Evolutionary conservation across 2,113 vertebrate species (phyloP), one percentile per base, ranked within the genome.

Genomic region (Chlorocebus sabaeus): DNA sequence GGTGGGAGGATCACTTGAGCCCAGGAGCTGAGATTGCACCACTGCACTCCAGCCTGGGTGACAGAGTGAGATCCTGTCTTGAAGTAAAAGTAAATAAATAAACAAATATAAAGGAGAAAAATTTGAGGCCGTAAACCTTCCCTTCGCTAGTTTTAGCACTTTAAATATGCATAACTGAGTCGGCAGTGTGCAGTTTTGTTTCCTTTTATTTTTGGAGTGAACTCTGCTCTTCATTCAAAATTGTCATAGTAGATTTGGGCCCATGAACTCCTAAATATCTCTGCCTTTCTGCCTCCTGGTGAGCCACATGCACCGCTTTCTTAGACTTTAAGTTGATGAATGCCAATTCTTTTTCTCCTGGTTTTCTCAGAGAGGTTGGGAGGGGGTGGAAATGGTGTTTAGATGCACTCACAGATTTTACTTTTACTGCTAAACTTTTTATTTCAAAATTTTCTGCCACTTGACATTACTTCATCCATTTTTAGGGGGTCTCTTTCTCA

Each of bases 151-250:
- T 64, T 30, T 89, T 79, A 94, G 89, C 14, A 72, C 32, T 79
- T 96, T 50, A 79, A 88, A 87, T 82, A 85, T 79, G 18, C 70
- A 27, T 57, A 32, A 35, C 32, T 50, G 64, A 50, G 68, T 73
- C 8, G 14, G 52, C 14, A 61, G 70, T 20, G 76, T 4, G 50
- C 67, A 52, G 23, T 27, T 93, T 93, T 88, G 12, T 27, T 78
- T 57, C 14, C 4, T 75, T 85, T 25, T 78, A 30, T 16, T 82
- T 92, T 92, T 80, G 17, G 35, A 52, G 80, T 76, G 70, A 94
- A 55, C 27, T 95, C 64, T 97, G 83, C 52, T 79, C 38, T 82
- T 93, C 61, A 80, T 90, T 97, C 40, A 80, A 48, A 80, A 88
- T 52, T 43, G 55, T 88, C 30, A 40, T 50, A 9, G 57, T 82